Conservation (phyloP, 2,797 vertebrate species). For the Poecilia velifera region DNA sequence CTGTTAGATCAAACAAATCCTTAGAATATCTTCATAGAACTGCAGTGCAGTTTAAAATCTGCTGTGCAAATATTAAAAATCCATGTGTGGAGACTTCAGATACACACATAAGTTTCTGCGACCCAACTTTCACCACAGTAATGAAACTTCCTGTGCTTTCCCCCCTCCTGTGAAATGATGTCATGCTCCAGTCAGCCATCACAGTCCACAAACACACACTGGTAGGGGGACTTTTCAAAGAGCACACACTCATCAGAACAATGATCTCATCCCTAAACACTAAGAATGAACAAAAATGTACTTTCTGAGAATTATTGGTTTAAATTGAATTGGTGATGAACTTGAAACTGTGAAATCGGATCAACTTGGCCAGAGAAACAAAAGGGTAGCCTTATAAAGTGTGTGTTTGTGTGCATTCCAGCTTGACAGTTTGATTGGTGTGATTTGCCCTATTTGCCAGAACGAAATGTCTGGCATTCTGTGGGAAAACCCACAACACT, state of each 20-base stretch:
- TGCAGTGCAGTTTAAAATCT: neutral
- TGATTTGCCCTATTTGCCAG: slow-evolving; percentile 28
- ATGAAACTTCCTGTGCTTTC: slow-evolving; percentile 8
- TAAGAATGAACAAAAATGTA: neutral
- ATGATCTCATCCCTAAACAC: slow-evolving; percentile 17
- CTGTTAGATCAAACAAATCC: no score
- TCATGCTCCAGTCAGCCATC: slow-evolving; percentile 46
- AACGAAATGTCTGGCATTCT: slow-evolving; percentile 28
- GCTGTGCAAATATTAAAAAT: neutral
- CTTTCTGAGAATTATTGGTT: neutral
- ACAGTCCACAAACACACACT: slow-evolving; percentile 6
- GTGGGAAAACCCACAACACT: slow-evolving; percentile 34
- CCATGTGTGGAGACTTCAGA: neutral
- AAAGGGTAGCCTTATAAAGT: neutral
- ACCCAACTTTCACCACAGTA: slow-evolving; percentile 14
- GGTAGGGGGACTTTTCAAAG: slow-evolving; percentile 7
- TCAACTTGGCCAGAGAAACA: slow-evolving; percentile 1
- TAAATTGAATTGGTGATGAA: neutral
- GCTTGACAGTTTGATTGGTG: slow-evolving; percentile 23
- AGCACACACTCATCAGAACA: neutral
- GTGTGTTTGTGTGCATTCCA: slow-evolving; percentile 21
- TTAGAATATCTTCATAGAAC: neutral
- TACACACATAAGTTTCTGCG: neutral
- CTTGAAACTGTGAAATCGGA: slow-evolving; percentile 3
- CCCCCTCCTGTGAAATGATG: slow-evolving; percentile 35